Evolutionary conservation across 2,113 vertebrate genomes (phyloP).

Genomic region (Gulo gulo): DNA sequence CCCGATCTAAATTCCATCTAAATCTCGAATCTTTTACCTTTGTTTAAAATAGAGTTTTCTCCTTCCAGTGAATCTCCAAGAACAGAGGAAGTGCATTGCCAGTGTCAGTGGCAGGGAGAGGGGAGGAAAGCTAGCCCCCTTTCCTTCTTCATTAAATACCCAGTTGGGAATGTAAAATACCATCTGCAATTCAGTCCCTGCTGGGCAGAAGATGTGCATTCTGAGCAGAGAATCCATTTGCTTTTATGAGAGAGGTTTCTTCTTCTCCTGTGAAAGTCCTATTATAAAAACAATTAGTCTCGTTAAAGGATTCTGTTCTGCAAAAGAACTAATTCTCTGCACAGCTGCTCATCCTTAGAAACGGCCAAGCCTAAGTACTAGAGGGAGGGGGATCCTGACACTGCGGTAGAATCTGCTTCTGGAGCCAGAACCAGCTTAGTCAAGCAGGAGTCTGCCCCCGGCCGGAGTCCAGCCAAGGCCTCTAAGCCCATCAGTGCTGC

Average conservation of each 20-base stretch:
- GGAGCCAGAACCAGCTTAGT: not conserved
- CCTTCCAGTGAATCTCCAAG: not conserved
- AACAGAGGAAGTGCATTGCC: not conserved
- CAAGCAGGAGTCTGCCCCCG: accelerated
- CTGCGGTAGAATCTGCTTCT: not conserved
- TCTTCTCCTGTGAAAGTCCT: constrained; percentile 59
- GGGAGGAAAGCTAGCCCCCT: not conserved
- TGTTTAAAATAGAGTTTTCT: not conserved
- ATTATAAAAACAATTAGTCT: constrained; percentile 75
- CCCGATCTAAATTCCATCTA: constrained; percentile 5
- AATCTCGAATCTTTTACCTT: not conserved
- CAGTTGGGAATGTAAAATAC: constrained; percentile 31
- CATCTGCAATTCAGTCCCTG: constrained; percentile 61
- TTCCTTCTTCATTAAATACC: constrained; percentile 14
- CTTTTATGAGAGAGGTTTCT: constrained; percentile 52
- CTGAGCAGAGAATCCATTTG: constrained; percentile 65
- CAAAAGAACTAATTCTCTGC: constrained; percentile 64
- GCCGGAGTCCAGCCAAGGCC: not conserved
- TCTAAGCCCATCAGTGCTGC: not conserved
- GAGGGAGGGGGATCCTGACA: not conserved
- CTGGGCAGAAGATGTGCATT: constrained; percentile 53
- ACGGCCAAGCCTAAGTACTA: not conserved
- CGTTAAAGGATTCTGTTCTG: constrained; percentile 59
- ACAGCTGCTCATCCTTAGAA: constrained; percentile 70
- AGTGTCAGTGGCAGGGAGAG: not conserved